Evolutionary conservation across 2,888 invertebrate genomes (phyloP).

Genomic region (Caenorhabditis angaria): DNA sequence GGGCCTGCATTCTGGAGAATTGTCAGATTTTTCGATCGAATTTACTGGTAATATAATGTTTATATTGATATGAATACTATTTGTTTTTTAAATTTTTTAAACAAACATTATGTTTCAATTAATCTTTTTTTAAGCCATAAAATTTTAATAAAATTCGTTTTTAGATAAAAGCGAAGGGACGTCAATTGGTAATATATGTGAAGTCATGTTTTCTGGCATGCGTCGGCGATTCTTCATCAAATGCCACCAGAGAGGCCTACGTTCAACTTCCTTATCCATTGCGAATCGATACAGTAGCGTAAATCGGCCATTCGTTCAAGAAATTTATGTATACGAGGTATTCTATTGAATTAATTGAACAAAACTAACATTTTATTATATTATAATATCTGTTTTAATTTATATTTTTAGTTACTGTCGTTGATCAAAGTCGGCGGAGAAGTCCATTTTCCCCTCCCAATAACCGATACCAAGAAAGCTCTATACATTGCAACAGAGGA

Average conservation of each 20-base stretch:
- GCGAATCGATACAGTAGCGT: slow-evolving; percentile 21
- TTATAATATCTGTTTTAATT: slow-evolving; percentile 20
- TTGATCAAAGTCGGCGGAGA: slow-evolving; percentile 31
- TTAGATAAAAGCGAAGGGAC: slow-evolving; percentile 31
- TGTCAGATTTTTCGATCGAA: slow-evolving; percentile 27
- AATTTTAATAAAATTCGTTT: slow-evolving; percentile 33
- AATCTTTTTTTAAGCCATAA: slow-evolving; percentile 34
- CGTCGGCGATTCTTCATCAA: slow-evolving; percentile 20
- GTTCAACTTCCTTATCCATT: slow-evolving; percentile 25
- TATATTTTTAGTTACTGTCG: slow-evolving; percentile 27
- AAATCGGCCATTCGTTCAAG: slow-evolving; percentile 25
- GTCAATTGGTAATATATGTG: slow-evolving; percentile 31
- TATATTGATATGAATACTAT: slow-evolving; percentile 19
- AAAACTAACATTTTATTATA: slow-evolving; percentile 28
- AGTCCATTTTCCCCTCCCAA: slow-evolving; percentile 25
- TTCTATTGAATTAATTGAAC: slow-evolving; percentile 34
- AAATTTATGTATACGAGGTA: slow-evolving; percentile 26
- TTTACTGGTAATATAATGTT: slow-evolving; percentile 31
- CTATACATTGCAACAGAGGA: slow-evolving; percentile 27
- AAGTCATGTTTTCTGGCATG: slow-evolving; percentile 29
- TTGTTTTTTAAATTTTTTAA: slow-evolving; percentile 27
- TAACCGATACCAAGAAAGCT: slow-evolving; percentile 20
- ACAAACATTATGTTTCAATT: slow-evolving; percentile 35
- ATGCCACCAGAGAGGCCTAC: slow-evolving; percentile 24
- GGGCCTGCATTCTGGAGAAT: slow-evolving; percentile 28